Evolutionary conservation across 2,888 invertebrate species (phyloP).

Genomic region (Sarcophaga rosellei): DNA sequence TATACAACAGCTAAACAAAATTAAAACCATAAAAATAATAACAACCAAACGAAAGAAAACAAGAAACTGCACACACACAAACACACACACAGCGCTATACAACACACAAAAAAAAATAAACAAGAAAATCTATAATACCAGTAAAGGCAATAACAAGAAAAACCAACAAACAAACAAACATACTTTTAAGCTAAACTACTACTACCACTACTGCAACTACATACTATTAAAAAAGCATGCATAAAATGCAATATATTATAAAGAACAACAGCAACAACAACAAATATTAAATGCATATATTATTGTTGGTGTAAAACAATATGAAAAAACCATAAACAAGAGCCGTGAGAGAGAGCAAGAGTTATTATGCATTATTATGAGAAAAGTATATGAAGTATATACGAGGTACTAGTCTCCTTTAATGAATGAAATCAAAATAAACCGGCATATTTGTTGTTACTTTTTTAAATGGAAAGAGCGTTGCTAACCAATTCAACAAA

Average conservation of each 20-base stretch:
- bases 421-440: constrained; percentile 51
- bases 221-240: neutral
- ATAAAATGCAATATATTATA: too few relatives aligned
- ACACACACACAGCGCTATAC: neutral
- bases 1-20: constrained; percentile 32
- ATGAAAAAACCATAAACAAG: too few relatives aligned
- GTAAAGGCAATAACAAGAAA: constrained; percentile 13
- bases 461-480: neutral
- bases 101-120: constrained; percentile 24
- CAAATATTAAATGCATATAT: too few relatives aligned
- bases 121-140: neutral
- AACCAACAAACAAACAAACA: neutral
- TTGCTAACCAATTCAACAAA: neutral
- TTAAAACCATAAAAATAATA: constrained; percentile 62
- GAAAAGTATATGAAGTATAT: too few relatives aligned
- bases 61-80: constrained; percentile 26
- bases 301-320: too few relatives aligned
- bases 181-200: neutral
- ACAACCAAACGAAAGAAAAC: neutral
- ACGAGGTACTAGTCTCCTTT: neutral
- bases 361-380: too few relatives aligned
- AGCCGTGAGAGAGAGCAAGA: too few relatives aligned
- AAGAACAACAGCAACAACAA: too few relatives aligned
- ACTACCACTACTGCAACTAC: neutral
- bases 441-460: constrained; percentile 36